These are phyloP conservation scores for Coronaproctus castanopsis DNA, from an alignment of 2,888 invertebrate genomes.

Conservation along the genomic window DNA sequence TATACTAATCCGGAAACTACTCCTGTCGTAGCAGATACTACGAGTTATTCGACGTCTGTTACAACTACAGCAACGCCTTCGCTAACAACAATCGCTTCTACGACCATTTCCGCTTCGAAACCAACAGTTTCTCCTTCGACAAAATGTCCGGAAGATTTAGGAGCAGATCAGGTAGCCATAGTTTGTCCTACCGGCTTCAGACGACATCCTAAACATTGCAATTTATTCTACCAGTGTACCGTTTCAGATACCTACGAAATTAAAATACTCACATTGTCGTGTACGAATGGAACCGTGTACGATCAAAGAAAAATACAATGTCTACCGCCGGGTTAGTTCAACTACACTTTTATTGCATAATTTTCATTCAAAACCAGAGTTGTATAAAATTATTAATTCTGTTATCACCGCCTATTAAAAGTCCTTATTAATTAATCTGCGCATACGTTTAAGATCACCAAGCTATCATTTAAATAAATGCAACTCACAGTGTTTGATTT, in stretches of 20 bases:
- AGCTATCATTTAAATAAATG: no score
- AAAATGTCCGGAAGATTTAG: constrained; percentile 32
- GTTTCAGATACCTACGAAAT: constrained; percentile 40
- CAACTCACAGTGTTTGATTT: no score
- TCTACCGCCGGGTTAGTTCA: constrained; percentile 32
- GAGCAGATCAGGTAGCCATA: constrained; percentile 46
- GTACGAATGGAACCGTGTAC: constrained; percentile 55
- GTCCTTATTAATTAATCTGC: no score
- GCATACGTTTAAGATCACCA: no score
- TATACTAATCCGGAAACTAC: no score
- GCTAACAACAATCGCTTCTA: background rate
- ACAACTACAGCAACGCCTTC: constrained; percentile 15
- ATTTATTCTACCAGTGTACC: constrained; percentile 65
- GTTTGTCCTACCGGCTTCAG: constrained; percentile 66
- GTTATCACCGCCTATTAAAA: constrained; percentile 6
- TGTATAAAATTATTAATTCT: constrained; percentile 1
- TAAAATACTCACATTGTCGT: constrained; percentile 52
- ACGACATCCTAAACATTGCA: constrained; percentile 62
- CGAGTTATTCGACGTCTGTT: no score
- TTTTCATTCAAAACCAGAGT: constrained; percentile 5
- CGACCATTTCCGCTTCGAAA: constrained; percentile 15
- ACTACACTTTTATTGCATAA: constrained; percentile 19
- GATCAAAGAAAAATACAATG: constrained; percentile 53
- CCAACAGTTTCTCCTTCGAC: constrained; percentile 11
- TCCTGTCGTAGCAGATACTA: no score